Percentiles rank a stretch among this genome's conserved stretches.
Evolutionary conservation across 1,140 invertebrate genomes (phyloP).

Genomic region (Bombus vancouverensis): DNA sequence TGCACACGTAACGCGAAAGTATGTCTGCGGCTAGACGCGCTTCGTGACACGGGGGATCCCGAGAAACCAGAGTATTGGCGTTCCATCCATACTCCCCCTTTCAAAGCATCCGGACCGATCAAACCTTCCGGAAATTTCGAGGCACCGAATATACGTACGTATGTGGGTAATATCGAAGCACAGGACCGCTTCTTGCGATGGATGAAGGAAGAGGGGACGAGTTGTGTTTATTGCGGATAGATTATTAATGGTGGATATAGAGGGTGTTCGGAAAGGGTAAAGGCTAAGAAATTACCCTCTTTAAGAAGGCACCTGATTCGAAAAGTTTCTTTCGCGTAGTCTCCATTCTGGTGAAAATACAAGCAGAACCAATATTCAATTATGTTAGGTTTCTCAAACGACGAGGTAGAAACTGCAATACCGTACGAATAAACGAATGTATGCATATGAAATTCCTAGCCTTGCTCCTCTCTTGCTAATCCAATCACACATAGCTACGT

Average conservation of each 20-base stretch:
- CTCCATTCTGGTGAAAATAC: too few species aligned
- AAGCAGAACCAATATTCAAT: neutral
- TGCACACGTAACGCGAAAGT: slow-evolving; percentile 3
- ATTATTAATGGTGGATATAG: neutral
- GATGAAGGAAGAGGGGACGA: neutral
- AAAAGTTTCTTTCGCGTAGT: too few species aligned
- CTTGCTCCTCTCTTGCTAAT: neutral
- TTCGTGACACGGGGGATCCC: slow-evolving; percentile 8
- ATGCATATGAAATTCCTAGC: neutral
- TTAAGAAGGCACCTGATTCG: too few species aligned
- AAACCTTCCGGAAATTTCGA: neutral
- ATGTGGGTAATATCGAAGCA: neutral
- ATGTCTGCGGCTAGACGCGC: slow-evolving; percentile 16
- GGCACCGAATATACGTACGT: neutral
- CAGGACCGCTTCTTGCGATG: too few species aligned
- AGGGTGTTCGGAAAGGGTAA: too few species aligned
- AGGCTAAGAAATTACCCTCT: too few species aligned
- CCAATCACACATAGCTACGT: neutral
- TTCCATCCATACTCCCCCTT: slow-evolving; percentile 20
- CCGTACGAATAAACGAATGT: neutral
- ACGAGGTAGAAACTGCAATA: neutral
- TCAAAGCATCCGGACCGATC: slow-evolving; percentile 1
- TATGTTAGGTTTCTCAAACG: too few species aligned
- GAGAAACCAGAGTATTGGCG: neutral
- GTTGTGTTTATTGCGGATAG: neutral